Evolutionary conservation across 2,888 invertebrate species (phyloP).

Genomic region (Napeogenes inachia): DNA sequence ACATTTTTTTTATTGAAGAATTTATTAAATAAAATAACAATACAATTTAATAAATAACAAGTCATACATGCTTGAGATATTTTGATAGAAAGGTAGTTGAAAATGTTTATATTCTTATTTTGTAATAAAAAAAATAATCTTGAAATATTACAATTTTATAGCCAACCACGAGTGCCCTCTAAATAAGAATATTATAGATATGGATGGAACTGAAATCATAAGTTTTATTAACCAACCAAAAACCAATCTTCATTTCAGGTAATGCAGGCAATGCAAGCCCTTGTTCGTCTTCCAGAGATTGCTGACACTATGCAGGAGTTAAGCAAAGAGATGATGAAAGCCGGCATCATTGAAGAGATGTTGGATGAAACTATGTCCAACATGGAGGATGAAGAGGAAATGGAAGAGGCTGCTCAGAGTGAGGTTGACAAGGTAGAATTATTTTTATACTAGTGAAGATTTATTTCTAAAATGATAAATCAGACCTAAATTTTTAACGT

Average conservation of each 20-base stretch:
- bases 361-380: conserved; percentile 97
- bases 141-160: too few species aligned
- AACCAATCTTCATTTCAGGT: conserved; percentile 45
- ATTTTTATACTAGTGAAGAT: neutral
- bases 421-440: conserved; percentile 90
- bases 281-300: conserved; percentile 94
- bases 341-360: conserved; percentile 99
- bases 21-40: too few species aligned
- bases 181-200: neutral
- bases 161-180: too few species aligned
- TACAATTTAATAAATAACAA: too few species aligned
- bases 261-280: conserved; percentile 97
- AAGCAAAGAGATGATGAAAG: conserved; percentile 99
- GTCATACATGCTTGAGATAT: too few species aligned
- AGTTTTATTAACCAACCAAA: neutral
- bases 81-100: too few species aligned
- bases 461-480: neutral
- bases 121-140: too few species aligned
- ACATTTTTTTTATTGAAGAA: too few species aligned
- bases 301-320: conserved; percentile 97
- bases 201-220: neutral
- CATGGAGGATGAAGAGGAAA: conserved; percentile 94
- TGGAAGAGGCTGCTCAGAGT: conserved; percentile 96
- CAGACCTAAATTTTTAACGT: neutral
- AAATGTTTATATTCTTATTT: too few species aligned